These are phyloP conservation scores for Priocnemis perturbator DNA, from an alignment of 2,888 invertebrate genomes.

Conservation along the genomic window DNA sequence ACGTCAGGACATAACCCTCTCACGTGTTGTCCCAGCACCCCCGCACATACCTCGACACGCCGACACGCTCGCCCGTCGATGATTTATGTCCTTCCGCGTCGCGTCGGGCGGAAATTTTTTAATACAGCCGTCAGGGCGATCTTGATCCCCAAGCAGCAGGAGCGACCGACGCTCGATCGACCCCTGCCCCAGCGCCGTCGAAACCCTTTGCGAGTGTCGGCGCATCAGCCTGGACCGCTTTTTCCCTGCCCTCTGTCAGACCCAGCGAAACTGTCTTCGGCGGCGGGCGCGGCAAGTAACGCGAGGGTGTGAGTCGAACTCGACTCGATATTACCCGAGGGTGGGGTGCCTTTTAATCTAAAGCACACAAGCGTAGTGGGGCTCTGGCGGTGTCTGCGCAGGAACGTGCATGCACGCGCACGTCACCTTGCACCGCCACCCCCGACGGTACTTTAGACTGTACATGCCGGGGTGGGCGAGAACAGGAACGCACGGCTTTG, in stretches of 20 bases:
- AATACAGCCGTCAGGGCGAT: constrained; percentile 17
- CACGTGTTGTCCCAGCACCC: too few relatives aligned
- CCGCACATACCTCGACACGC: too few relatives aligned
- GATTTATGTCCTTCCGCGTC: too few relatives aligned
- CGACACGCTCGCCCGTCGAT: too few relatives aligned
- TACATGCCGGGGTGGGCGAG: constrained; percentile 11
- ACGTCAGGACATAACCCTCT: too few relatives aligned
- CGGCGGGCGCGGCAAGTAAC: constrained; percentile 1
- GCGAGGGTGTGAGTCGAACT: constrained; percentile 18
- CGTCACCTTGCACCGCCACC: constrained; percentile 37
- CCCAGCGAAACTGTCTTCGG: constrained; percentile 23
- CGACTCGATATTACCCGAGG: constrained; percentile 47
- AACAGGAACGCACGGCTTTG: constrained; percentile 27
- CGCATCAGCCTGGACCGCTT: constrained; percentile 39
- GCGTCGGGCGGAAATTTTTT: not conserved
- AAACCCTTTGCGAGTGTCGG: constrained; percentile 22
- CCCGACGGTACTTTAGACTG: too few relatives aligned
- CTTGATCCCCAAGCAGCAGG: constrained; percentile 28
- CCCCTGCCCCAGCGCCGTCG: constrained; percentile 22
- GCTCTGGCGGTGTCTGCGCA: constrained; percentile 19
- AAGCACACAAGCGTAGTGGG: constrained; percentile 39
- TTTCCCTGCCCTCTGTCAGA: constrained; percentile 27
- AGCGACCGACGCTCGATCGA: not conserved
- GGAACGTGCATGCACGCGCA: constrained; percentile 9
- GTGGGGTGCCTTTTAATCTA: constrained; percentile 52